These are phyloP conservation scores for Drosophila erecta DNA, from an alignment of 1,140 invertebrate genomes.

Conservation along the genomic window DNA sequence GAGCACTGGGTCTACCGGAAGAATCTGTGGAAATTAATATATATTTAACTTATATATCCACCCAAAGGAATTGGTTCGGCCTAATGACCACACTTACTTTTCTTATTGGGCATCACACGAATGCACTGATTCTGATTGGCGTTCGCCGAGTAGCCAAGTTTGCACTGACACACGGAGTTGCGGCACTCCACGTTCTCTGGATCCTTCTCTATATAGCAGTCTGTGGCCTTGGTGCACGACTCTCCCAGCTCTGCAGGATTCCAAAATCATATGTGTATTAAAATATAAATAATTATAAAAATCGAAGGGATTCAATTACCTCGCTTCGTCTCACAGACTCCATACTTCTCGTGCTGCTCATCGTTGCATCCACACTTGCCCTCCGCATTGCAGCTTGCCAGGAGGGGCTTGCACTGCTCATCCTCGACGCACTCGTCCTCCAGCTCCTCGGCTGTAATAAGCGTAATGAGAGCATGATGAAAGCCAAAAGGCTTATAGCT, in stretches of 20 bases:
- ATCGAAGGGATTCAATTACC: slow-evolving; percentile 19
- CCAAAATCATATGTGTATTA: no score
- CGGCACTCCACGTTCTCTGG: slow-evolving; percentile 85
- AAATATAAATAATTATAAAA: background rate
- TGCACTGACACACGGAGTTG: slow-evolving; percentile 86
- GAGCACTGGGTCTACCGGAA: slow-evolving; percentile 84
- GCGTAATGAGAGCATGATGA: background rate
- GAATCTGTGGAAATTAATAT: slow-evolving; percentile 62
- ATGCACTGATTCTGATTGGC: slow-evolving; percentile 74
- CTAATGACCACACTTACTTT: slow-evolving; percentile 52
- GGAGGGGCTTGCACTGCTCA: slow-evolving; percentile 80
- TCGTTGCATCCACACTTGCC: slow-evolving; percentile 74
- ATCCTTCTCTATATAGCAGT: slow-evolving; percentile 84
- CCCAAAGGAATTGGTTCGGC: background rate
- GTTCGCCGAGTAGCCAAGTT: slow-evolving; percentile 84
- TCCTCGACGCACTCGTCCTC: slow-evolving; percentile 76
- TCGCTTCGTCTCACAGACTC: slow-evolving; percentile 66
- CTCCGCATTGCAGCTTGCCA: slow-evolving; percentile 66
- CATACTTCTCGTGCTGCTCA: slow-evolving; percentile 71
- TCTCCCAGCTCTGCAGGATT: slow-evolving; percentile 82
- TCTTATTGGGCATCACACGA: slow-evolving; percentile 77
- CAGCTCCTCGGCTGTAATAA: slow-evolving; percentile 58
- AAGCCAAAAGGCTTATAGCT: no score
- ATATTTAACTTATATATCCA: background rate
- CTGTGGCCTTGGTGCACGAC: slow-evolving; percentile 80